Conservation (phyloP, 2,888 invertebrate species). For the Lithosia quadra region DNA sequence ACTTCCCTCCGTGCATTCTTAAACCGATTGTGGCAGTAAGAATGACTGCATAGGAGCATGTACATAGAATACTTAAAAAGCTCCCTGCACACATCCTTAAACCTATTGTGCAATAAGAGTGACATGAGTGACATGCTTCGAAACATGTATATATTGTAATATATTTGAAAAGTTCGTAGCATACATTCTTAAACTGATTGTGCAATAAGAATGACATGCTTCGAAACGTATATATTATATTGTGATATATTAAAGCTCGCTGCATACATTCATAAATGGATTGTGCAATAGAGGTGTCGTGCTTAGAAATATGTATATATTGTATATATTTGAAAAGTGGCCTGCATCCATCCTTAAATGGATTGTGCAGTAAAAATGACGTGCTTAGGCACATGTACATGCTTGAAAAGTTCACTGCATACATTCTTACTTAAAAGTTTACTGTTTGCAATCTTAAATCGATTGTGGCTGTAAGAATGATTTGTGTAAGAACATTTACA, state of each 20-base stretch:
- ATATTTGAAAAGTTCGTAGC: too few species aligned
- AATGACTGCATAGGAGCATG: neutral
- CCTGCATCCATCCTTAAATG: neutral
- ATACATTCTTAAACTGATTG: too few species aligned
- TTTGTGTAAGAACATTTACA: neutral
- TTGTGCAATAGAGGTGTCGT: neutral
- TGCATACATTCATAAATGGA: neutral
- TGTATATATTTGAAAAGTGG: neutral
- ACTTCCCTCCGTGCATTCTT: neutral
- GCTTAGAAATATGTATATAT: neutral
- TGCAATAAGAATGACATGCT: too few species aligned
- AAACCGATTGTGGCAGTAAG: neutral
- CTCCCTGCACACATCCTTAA: neutral
- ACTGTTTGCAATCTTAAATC: neutral
- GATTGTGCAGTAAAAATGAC: neutral
- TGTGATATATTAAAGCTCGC: neutral
- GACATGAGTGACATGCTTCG: neutral
- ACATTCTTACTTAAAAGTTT: neutral
- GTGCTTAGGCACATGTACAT: neutral
- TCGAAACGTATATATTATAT: neutral
- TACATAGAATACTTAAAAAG: neutral
- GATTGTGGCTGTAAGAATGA: neutral
- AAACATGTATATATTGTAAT: neutral
- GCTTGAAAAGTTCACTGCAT: neutral
- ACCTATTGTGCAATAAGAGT: neutral